These are phyloP conservation scores for Macrotrachela quadricornifera DNA, from an alignment of 1,140 invertebrate genomes.

Conservation along the genomic window DNA sequence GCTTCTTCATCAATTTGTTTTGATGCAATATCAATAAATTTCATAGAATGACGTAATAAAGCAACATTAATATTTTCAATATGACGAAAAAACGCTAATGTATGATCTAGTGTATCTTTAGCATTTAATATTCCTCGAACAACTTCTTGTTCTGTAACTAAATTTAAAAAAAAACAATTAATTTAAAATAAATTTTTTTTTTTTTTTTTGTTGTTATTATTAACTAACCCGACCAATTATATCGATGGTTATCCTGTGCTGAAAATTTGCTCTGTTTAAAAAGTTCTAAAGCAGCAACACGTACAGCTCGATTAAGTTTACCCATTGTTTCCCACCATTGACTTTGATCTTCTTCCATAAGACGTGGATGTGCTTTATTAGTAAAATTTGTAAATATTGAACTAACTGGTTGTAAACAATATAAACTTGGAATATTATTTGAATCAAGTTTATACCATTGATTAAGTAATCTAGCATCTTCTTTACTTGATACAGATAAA, in stretches of 20 bases:
- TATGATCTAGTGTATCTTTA: conserved; percentile 75
- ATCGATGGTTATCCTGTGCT: background rate
- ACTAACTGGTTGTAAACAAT: conserved; percentile 58
- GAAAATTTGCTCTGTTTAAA: conserved; percentile 22
- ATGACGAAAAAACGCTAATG: conserved; percentile 69
- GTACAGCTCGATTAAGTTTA: conserved; percentile 76
- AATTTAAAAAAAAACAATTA: conserved; percentile 15
- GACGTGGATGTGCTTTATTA: background rate
- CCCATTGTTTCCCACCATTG: conserved; percentile 80
- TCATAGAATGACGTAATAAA: conserved; percentile 53
- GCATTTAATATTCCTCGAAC: conserved; percentile 80
- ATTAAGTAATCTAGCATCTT: conserved; percentile 29
- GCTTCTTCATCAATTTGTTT: conserved; percentile 86
- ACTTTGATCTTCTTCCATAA: background rate
- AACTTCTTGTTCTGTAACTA: conserved; percentile 81
- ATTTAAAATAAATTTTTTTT: conserved; percentile 1
- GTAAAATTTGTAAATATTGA: conserved; percentile 41
- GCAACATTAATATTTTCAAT: conserved; percentile 94
- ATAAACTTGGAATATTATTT: too few relatives aligned
- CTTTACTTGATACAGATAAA: conserved; percentile 52
- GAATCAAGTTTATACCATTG: background rate
- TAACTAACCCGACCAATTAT: background rate
- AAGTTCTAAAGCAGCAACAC: conserved; percentile 66
- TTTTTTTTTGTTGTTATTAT: conserved; percentile 37
- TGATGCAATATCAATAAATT: conserved; percentile 73